These are phyloP conservation scores for Protobothrops mucrosquamatus DNA, from an alignment of 2,113 vertebrate species.

Conservation along the genomic window DNA sequence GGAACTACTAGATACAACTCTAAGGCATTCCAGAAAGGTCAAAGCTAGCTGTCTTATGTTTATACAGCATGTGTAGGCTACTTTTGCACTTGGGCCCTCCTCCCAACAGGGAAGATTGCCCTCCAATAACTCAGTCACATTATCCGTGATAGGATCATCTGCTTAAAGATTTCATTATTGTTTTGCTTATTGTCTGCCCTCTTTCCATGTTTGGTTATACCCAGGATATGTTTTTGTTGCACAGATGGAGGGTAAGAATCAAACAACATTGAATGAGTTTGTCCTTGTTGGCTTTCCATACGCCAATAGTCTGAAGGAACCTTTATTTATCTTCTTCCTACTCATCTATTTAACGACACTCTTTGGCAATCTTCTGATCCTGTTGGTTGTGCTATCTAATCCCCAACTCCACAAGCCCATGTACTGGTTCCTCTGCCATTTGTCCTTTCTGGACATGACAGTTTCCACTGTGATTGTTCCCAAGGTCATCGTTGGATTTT, in stretches of 20 bases:
- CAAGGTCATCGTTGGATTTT: slow-evolving; percentile 61
- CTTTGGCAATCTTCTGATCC: slow-evolving; percentile 60
- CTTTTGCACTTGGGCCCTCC: no score
- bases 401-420: slow-evolving; percentile 55
- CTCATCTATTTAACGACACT: slow-evolving; percentile 52
- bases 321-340: slow-evolving; percentile 49
- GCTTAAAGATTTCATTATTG: neutral
- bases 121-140: neutral
- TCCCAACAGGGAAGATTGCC: no score
- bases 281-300: slow-evolving; percentile 54
- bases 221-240: neutral
- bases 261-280: slow-evolving; percentile 48
- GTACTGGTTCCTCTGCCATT: slow-evolving; percentile 64
- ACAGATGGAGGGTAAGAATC: slow-evolving; percentile 43
- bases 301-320: slow-evolving; percentile 14
- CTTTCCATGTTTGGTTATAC: neutral
- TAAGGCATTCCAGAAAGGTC: no score
- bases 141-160: neutral
- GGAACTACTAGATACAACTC: no score
- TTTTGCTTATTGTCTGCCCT: neutral
- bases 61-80: no score
- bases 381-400: slow-evolving; percentile 51
- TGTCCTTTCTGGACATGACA: slow-evolving; percentile 62
- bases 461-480: slow-evolving; percentile 62
- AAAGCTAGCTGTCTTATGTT: no score